Evolutionary conservation across 1,140 invertebrate species (phyloP), one percentile per base, ranked within the genome.

Genomic region (Drosophila jambulina): DNA sequence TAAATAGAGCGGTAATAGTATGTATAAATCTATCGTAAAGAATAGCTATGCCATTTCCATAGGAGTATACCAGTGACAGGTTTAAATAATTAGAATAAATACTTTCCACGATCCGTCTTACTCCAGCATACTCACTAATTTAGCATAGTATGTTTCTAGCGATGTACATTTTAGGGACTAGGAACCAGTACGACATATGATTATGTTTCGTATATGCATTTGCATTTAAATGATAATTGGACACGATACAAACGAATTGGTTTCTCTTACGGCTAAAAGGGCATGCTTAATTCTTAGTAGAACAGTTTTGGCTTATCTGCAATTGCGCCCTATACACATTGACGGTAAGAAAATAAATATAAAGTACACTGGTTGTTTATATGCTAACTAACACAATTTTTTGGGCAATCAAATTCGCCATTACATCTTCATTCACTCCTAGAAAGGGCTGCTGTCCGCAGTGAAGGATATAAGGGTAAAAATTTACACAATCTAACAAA

Each of bases 181-280:
- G 84, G 84, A 88, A 88, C 85, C 81, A 81, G 81, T 90, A 90
- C 75, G 78, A 85, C 68, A 75, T 83, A 82, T 67, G 84, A 78
- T 74, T 74, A 81, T 71, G 68, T 67, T 67, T 64, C 19, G 34
- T 74, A 40, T 49, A 27, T 74, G 19, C 42, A 40, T 54, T 48
- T 34, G 48, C 19, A 36, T 46, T 42, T 48, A 48, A 58, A 59
- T 63, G 42, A 57, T 72, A 71, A 56, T 53, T 59, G 65, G 71
- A 68, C 64, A 70, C 45, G 69, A 74, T 72, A 60, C 29, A 72
- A 72, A 74, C 54, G 19, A 71, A 71, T 15, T 36, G 43, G 53
- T 48, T 59, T 51, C 19, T 51, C 70, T 74, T 74, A 74, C 12
- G 32, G 53, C 59, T 45, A 46, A 27, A 36, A 13, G 64, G 38